Evolutionary conservation across 2,797 vertebrate genomes (phyloP), one percentile per base, ranked within the genome.

Genomic region (Myripristis murdjan): DNA sequence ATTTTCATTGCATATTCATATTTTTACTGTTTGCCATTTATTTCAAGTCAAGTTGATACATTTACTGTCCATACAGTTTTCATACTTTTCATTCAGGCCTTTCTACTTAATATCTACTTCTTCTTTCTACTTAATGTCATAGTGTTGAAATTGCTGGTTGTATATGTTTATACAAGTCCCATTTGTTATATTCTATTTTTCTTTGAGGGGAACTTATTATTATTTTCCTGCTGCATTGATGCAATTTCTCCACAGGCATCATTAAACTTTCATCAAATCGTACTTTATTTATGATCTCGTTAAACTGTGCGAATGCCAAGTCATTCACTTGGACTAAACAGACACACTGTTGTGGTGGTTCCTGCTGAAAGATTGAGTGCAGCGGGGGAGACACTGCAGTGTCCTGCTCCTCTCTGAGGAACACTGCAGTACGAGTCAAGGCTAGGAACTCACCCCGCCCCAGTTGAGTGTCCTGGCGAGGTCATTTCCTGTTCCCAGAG

Each of bases 401-500:
- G 22, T 80, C 73, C 77, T 65, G 76, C 62, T 1, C 15, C 75
- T 56, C 64, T n/a, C 65, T 59, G 23, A 53, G 65, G 47, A 54
- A 63, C 53, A 58, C 48, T 33, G 20, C 15, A 7, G 43, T 46
- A 57, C 7, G 57, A 80, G 74, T 83, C 81, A 83, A 85, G 86
- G 86, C 60, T 53, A 58, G 56, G 63, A 85, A 89, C 98, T 97
- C 95, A 99, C 98, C 96, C 98, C 98, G 59, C 98, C 98, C 98
- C 98, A 99, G 95, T 99, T 99, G 89, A 99, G 97, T 44, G 98
- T 99, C 75, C 98, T 97, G 79, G 98, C 98, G 79, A 99, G 96
- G 93, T 99, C 98, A 68, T 99, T 99, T 91, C 98, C 98, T 74
- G 98, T 99, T 79, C 98, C 98, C 88, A 99, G 95, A 7, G 98